These are phyloP conservation scores for Troides oblongomaculatus DNA, from an alignment of 2,888 invertebrate genomes.

Conservation along the genomic window DNA sequence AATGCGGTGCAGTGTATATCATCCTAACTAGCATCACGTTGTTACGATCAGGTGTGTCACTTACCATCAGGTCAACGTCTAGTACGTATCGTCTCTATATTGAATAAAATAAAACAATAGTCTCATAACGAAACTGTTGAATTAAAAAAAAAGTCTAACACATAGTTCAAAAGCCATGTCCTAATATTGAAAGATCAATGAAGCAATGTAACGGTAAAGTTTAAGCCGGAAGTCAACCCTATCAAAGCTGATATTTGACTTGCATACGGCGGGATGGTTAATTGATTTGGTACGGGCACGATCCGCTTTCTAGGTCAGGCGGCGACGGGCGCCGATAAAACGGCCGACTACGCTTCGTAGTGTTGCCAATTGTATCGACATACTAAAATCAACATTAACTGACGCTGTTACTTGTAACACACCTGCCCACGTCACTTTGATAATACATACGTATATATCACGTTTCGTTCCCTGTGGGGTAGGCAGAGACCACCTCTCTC, in stretches of 20 bases:
- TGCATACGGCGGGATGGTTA: conserved; percentile 31
- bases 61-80: too few species aligned
- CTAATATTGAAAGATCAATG: background rate
- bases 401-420: too few species aligned
- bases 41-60: too few species aligned
- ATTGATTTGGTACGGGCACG: conserved; percentile 31
- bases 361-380: conserved; percentile 2
- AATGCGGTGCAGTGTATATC: too few species aligned
- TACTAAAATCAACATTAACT: background rate
- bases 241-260: conserved; percentile 13
- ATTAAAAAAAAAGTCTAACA: too few species aligned
- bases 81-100: too few species aligned
- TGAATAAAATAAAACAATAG: background rate
- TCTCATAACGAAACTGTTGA: too few species aligned
- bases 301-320: conserved; percentile 35
- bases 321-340: conserved; percentile 22
- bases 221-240: conserved; percentile 15
- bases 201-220: background rate
- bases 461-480: too few species aligned
- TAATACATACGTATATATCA: too few species aligned
- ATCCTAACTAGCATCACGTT: too few species aligned
- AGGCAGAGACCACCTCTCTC: too few species aligned
- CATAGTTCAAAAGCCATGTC: background rate
- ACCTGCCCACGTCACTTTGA: too few species aligned
- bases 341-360: background rate